Percentiles rank a stretch among this genome's conserved stretches.
These are phyloP conservation scores for Aspiorhynchus laticeps DNA, from an alignment of 2,113 vertebrate genomes.

Conservation along the genomic window DNA sequence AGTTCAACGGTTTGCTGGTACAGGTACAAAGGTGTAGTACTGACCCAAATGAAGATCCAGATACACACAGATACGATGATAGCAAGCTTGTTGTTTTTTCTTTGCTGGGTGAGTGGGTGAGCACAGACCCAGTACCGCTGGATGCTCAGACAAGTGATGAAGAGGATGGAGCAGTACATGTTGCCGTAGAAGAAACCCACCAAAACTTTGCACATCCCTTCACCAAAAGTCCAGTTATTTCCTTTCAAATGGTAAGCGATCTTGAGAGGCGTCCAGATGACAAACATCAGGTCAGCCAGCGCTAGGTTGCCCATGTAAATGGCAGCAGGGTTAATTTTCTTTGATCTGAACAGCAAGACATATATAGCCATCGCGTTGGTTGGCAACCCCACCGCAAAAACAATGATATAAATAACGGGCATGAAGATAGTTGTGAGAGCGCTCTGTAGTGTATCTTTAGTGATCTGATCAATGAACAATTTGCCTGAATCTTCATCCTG, in stretches of 20 bases:
- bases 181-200: constrained; percentile 93
- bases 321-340: constrained; percentile 83
- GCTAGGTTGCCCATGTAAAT: constrained; percentile 94
- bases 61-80: constrained; percentile 75
- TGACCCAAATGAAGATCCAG: constrained; percentile 83
- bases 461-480: constrained; percentile 18
- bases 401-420: constrained; percentile 83
- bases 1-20: constrained; percentile 78
- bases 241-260: constrained; percentile 89
- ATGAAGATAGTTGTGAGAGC: constrained; percentile 86
- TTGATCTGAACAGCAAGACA: constrained; percentile 90
- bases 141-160: constrained; percentile 91
- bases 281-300: constrained; percentile 88
- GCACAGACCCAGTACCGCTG: constrained; percentile 92
- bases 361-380: constrained; percentile 87
- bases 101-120: constrained; percentile 79
- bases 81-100: constrained; percentile 74
- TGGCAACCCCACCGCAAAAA: constrained; percentile 86
- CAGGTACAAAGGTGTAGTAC: constrained; percentile 84
- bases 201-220: constrained; percentile 85
- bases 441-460: constrained; percentile 73
- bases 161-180: constrained; percentile 95
- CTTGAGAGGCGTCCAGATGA: constrained; percentile 90
- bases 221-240: constrained; percentile 89
- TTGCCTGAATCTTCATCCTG: neutral